Conservation (phyloP, 2,797 vertebrate species). For the Notoglanidium macrostoma region DNA sequence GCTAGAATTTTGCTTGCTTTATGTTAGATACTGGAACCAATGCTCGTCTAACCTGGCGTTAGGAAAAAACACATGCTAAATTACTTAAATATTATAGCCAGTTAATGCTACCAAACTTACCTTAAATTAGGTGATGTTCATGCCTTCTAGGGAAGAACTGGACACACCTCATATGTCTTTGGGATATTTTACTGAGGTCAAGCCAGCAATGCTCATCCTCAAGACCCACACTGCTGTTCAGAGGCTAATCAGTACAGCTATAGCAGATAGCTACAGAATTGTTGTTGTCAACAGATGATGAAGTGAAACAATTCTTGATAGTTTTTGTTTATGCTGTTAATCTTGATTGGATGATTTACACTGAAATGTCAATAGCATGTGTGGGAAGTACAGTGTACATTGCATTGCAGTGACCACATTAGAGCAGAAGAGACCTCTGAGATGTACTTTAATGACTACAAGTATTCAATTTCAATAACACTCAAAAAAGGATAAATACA, state of each 20-base stretch:
- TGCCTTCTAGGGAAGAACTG: not conserved
- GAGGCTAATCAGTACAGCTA: too few species aligned
- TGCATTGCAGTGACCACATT: not conserved
- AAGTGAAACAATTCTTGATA: not conserved
- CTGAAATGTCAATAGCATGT: not conserved
- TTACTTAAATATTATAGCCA: not conserved
- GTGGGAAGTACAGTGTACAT: not conserved
- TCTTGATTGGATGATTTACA: not conserved
- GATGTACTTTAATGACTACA: not conserved
- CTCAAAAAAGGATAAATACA: not conserved
- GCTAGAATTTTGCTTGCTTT: not conserved
- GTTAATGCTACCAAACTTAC: not conserved
- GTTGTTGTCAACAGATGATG: not conserved
- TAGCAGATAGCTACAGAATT: not conserved
- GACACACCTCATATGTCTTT: not conserved
- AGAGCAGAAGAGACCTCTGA: not conserved
- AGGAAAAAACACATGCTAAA: not conserved
- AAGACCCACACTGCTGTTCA: not conserved
- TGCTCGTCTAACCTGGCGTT: not conserved
- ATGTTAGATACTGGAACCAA: not conserved
- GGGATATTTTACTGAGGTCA: not conserved
- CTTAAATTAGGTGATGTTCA: not conserved
- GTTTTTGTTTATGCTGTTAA: not conserved
- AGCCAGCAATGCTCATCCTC: not conserved
- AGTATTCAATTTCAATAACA: not conserved